phyloP scores from a whole-genome alignment of 1,140 invertebrate species.

The Delia radicum region DNA sequence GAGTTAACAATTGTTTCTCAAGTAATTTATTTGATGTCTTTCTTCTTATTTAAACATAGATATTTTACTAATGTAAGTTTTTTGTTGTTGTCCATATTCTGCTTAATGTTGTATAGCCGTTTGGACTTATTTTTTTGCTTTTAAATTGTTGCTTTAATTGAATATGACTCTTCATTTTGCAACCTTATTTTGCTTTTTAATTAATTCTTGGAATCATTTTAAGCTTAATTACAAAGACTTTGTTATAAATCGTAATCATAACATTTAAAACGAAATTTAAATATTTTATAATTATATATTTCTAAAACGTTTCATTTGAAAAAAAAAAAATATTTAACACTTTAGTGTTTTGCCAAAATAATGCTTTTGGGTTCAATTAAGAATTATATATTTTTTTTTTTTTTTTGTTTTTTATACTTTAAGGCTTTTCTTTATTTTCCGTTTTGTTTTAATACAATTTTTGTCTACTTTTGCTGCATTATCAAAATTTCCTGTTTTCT shows the following conservation, averaged over 20 bases:
- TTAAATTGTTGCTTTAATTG: background rate
- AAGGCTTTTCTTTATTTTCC: background rate
- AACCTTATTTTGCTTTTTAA: conserved; percentile 8
- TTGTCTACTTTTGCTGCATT: background rate
- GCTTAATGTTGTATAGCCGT: background rate
- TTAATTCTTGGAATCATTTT: conserved; percentile 1
- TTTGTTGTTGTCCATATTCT: background rate
- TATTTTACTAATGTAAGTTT: too few relatives aligned
- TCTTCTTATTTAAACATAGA: background rate
- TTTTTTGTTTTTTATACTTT: background rate
- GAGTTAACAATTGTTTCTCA: conserved; percentile 27
- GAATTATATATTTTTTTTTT: background rate
- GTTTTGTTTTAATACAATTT: background rate
- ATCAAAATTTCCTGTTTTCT: conserved; percentile 8
- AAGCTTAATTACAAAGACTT: background rate
- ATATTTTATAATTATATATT: background rate
- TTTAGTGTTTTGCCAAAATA: conserved; percentile 1
- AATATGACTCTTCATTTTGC: background rate
- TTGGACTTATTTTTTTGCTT: background rate
- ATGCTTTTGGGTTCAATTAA: conserved; percentile 16
- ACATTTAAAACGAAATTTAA: background rate
- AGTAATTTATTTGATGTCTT: conserved; percentile 28
- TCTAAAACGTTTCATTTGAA: conserved; percentile 7
- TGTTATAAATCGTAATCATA: background rate
- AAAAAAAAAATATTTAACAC: background rate